Evolutionary conservation across 1,140 invertebrate species (phyloP).

Genomic region (Dinoponera quadriceps): DNA sequence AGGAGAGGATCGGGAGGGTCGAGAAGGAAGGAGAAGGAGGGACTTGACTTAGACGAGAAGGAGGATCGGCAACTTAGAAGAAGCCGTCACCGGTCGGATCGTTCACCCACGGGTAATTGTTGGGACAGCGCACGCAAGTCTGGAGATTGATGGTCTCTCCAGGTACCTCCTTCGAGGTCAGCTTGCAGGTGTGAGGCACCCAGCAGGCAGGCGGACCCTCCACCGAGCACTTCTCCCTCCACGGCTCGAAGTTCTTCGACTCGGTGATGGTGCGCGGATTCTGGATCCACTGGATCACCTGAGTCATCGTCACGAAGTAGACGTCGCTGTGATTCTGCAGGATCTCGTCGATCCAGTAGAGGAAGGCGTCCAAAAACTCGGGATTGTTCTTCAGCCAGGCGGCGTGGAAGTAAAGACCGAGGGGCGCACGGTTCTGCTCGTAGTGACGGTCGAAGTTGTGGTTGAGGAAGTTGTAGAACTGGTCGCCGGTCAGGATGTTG

Average conservation of each 20-base stretch:
- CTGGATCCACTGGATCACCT: slow-evolving; percentile 98
- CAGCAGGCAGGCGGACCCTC: slow-evolving; percentile 92
- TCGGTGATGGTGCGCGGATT: slow-evolving; percentile 94
- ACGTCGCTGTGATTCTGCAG: slow-evolving; percentile 95
- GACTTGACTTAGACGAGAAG: slow-evolving; percentile 80
- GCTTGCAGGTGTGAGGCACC: slow-evolving; percentile 95
- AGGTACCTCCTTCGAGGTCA: slow-evolving; percentile 96
- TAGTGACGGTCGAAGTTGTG: slow-evolving; percentile 98
- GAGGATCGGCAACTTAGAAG: slow-evolving; percentile 88
- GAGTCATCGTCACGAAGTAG: slow-evolving; percentile 99
- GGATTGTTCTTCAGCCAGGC: slow-evolving; percentile 98
- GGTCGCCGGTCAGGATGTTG: slow-evolving; percentile 96
- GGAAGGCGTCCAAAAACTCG: slow-evolving; percentile 96
- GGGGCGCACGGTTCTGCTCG: slow-evolving; percentile 95
- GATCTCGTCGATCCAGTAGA: slow-evolving; percentile 98
- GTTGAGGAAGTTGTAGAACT: slow-evolving; percentile 98
- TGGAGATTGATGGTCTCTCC: slow-evolving; percentile 97
- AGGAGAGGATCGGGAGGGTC: background rate
- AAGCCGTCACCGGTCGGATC: slow-evolving; percentile 97
- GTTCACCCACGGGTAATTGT: slow-evolving; percentile 97
- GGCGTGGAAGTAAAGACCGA: slow-evolving; percentile 98
- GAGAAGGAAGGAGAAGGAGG: slow-evolving; percentile 37
- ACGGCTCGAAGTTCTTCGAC: slow-evolving; percentile 96
- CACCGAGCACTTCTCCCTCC: slow-evolving; percentile 96
- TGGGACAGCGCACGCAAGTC: slow-evolving; percentile 96